Base-by-base conservation (phyloP, 2,797 vertebrate genomes). In the Muscicapa comitata region DNA sequence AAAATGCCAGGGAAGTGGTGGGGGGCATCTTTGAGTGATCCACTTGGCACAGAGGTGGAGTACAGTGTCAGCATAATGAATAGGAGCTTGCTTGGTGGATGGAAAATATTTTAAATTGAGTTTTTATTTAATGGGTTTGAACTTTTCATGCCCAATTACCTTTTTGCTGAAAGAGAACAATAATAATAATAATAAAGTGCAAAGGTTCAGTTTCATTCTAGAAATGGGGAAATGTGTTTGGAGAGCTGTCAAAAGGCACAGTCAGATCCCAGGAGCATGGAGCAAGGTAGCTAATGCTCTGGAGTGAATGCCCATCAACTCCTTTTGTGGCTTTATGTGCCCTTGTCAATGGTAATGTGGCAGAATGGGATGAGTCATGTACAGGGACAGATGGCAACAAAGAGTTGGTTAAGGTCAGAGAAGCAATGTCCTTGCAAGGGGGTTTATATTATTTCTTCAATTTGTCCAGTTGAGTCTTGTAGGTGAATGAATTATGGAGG, bases 121-220 rank as follows among this genome's bases (percentile, higher is more conserved):
- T 88, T 97, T 96, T 96, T 96, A 94, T 95, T 95, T 96, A 97
- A 97, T 97, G 95, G 95, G 90, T 96, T 97, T 97, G 95, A 96
- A 97, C 95, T 97, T 97, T 97, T 96, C 95, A 90, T 96, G 95
- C 79, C 93, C 95, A 96, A 96, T 96, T 97, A 96, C 95, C 92
- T 96, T 96, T 96, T 94, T 86, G 58, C 85, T 95, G 87, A 90
- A 94, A 96, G 82, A 95, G 91, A 94, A 97, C 85, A 97, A 96
- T 73, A 96, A 96, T 94, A 96, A 96, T 94, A 95, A 96, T 96
- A 95, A 97, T 97, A 96, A 97, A 96, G 96, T 96, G 87, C 94
- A 96, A 95, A 96, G 79, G 95, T 95, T 96, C 63, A 28, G 73
- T 95, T 95, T 93, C 93, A 84, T 90, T 95, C 91, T 94, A 90